These are phyloP conservation scores for Lordiphosa fenestrarum DNA, from an alignment of 2,888 invertebrate species.

Conservation along the genomic window DNA sequence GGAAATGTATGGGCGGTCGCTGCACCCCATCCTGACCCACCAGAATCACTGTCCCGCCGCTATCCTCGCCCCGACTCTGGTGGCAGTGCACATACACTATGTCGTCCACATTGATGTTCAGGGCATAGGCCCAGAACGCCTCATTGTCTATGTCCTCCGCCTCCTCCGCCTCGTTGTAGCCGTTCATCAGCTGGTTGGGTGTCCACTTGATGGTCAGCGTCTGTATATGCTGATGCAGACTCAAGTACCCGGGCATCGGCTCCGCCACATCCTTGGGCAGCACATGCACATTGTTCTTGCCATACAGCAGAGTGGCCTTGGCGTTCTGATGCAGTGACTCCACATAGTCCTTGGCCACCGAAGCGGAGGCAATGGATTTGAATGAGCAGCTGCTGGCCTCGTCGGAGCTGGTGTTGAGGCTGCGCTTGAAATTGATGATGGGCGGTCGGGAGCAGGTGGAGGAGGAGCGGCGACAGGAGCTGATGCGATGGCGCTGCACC, in stretches of 20 bases:
- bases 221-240: slow-evolving; percentile 92
- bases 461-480: slow-evolving; percentile 88
- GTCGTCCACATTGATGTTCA: slow-evolving; percentile 93
- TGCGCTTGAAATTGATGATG: slow-evolving; percentile 87
- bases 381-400: slow-evolving; percentile 82
- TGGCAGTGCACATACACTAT: slow-evolving; percentile 98
- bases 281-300: slow-evolving; percentile 96
- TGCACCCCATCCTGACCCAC: slow-evolving; percentile 97
- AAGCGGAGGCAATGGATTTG: slow-evolving; percentile 77
- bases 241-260: slow-evolving; percentile 94
- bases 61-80: slow-evolving; percentile 87
- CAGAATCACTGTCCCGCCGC: slow-evolving; percentile 92
- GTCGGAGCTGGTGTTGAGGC: slow-evolving; percentile 89
- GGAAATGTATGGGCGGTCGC: slow-evolving; percentile 95
- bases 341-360: slow-evolving; percentile 93
- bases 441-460: slow-evolving; percentile 86
- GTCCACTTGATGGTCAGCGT: slow-evolving; percentile 96
- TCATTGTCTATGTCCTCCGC: slow-evolving; percentile 86
- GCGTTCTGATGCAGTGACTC: slow-evolving; percentile 97
- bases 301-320: slow-evolving; percentile 93
- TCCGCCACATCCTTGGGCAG: slow-evolving; percentile 91
- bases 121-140: slow-evolving; percentile 94
- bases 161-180: slow-evolving; percentile 86
- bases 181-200: slow-evolving; percentile 97
- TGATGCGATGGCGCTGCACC: slow-evolving; percentile 86